Percentiles rank a stretch among this genome's conserved stretches.
Evolutionary conservation across 2,797 vertebrate species (phyloP).

Genomic region (Aulostomus chinensis): DNA sequence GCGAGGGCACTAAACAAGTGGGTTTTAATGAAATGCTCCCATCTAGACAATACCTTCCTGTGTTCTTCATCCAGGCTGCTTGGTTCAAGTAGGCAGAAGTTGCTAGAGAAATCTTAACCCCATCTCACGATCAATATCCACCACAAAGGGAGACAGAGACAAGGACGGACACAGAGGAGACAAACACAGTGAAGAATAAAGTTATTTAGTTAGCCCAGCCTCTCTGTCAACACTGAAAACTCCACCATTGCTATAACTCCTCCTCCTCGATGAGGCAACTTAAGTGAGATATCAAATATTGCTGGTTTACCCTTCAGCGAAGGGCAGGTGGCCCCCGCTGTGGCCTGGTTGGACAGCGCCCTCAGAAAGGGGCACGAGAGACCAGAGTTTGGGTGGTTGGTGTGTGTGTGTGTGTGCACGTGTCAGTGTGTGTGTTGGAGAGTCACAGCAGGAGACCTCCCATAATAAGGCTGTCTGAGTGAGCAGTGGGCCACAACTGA

Average conservation of each 20-base stretch:
- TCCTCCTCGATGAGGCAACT: slow-evolving; percentile 18
- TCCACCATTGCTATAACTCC: slow-evolving; percentile 1
- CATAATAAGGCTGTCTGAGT: slow-evolving; percentile 76
- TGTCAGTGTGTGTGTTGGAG: slow-evolving; percentile 52
- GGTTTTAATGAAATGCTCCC: slow-evolving; percentile 67
- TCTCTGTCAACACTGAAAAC: slow-evolving; percentile 16
- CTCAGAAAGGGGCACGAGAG: slow-evolving; percentile 55
- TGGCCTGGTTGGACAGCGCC: slow-evolving; percentile 64
- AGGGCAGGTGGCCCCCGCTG: slow-evolving; percentile 64
- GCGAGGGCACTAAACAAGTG: slow-evolving; percentile 66
- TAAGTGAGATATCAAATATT: slow-evolving; percentile 73
- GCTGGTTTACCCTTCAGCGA: slow-evolving; percentile 57
- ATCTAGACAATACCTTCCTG: slow-evolving; percentile 51
- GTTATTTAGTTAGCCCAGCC: slow-evolving; percentile 3
- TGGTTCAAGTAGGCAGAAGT: slow-evolving; percentile 43
- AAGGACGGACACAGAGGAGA: slow-evolving; percentile 21
- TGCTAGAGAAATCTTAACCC: slow-evolving; percentile 46
- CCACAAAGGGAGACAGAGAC: slow-evolving; percentile 24
- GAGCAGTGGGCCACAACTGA: slow-evolving; percentile 78
- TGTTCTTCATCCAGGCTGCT: slow-evolving; percentile 48
- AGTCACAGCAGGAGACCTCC: slow-evolving; percentile 63
- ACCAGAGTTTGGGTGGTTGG: slow-evolving; percentile 33
- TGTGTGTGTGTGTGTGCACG: slow-evolving; percentile 27
- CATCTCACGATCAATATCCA: slow-evolving; percentile 29
- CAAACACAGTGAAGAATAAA: slow-evolving; percentile 12